Percentiles rank a stretch among this genome's conserved stretches.
These are phyloP conservation scores for Ectropis grisescens DNA, from an alignment of 1,140 invertebrate species.

Conservation along the genomic window DNA sequence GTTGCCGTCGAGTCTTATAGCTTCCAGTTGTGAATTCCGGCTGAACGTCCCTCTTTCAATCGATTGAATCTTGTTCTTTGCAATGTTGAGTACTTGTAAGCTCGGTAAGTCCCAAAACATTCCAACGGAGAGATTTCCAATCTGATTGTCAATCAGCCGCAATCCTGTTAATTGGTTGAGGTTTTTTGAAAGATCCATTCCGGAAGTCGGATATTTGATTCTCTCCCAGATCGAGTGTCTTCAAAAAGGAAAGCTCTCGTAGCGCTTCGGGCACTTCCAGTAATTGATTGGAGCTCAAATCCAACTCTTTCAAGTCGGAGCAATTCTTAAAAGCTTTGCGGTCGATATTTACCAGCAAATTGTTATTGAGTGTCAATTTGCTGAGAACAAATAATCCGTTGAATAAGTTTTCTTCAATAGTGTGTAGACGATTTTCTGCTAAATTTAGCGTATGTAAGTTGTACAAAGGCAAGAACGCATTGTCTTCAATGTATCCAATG, in stretches of 20 bases:
- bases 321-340: conserved; percentile 90
- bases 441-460: conserved; percentile 89
- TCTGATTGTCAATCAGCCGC: conserved; percentile 87
- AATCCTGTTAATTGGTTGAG: conserved; percentile 87
- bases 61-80: conserved; percentile 88
- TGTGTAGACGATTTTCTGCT: conserved; percentile 86
- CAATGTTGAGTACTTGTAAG: conserved; percentile 87
- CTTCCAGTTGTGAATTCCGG: conserved; percentile 82
- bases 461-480: conserved; percentile 87
- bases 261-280: conserved; percentile 85
- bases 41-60: conserved; percentile 88
- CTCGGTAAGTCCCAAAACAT: conserved; percentile 88
- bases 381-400: conserved; percentile 88
- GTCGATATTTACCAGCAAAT: conserved; percentile 85
- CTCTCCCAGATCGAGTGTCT: conserved; percentile 88
- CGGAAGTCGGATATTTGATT: conserved; percentile 86
- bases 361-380: conserved; percentile 87
- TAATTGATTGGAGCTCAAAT: conserved; percentile 88
- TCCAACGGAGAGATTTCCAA: conserved; percentile 85
- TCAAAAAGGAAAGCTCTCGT: conserved; percentile 84
- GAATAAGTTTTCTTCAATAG: conserved; percentile 84
- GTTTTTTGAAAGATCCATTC: conserved; percentile 87
- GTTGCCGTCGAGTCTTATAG: conserved; percentile 88
- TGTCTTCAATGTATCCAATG: conserved; percentile 87
- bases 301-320: conserved; percentile 90